Percentiles rank a stretch among this genome's conserved stretches.
Conservation (phyloP, 2,113 vertebrate genomes). For the Donacobius atricapilla region DNA sequence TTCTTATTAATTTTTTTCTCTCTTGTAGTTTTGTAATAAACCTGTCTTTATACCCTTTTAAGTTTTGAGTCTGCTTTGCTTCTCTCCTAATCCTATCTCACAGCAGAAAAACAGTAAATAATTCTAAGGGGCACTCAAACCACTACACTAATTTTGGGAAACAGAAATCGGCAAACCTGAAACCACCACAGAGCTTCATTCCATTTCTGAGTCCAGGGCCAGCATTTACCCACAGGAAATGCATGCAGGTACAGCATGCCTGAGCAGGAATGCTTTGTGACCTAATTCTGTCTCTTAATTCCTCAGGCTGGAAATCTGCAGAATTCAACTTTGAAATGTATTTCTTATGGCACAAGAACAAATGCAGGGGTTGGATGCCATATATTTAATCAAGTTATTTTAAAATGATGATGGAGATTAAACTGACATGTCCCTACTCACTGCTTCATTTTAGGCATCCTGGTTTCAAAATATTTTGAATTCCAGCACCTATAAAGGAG, state of each 20-base stretch:
- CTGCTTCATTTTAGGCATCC: not conserved
- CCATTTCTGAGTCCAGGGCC: not conserved
- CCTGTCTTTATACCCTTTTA: not conserved
- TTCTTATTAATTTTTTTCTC: not conserved
- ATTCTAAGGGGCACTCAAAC: not conserved
- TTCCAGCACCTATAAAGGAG: not conserved
- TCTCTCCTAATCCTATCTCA: not conserved
- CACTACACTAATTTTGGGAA: not conserved
- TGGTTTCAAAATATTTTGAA: not conserved
- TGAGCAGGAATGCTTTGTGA: not conserved
- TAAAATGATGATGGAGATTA: not conserved
- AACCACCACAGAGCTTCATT: not conserved
- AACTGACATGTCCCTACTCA: not conserved
- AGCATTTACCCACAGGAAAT: not conserved
- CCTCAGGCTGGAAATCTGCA: not conserved
- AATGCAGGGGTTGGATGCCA: not conserved
- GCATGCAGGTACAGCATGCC: not conserved
- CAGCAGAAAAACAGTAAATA: not conserved
- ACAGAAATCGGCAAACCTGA: not conserved
- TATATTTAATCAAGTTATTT: not conserved
- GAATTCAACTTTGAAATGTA: not conserved
- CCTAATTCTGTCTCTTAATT: constrained; percentile 19
- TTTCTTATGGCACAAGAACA: constrained; percentile 2
- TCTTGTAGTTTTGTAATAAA: not conserved
- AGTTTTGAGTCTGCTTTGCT: not conserved